Evolutionary conservation across 1,140 invertebrate genomes (phyloP).

Genomic region (Rhagoletis zephyria): DNA sequence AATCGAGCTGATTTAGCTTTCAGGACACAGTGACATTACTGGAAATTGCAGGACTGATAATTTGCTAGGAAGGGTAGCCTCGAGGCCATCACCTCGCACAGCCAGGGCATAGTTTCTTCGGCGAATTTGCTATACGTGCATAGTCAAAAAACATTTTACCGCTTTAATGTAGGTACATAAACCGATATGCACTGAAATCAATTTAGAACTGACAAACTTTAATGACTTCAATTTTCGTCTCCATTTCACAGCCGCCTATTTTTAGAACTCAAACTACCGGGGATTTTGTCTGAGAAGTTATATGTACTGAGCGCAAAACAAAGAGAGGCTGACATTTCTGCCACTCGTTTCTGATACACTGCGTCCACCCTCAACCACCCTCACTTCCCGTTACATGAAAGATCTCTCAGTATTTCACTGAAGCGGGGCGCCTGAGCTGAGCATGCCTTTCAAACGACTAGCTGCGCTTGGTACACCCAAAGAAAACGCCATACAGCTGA

Average conservation of each 20-base stretch:
- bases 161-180: too few species aligned
- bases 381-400: too few species aligned
- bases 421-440: background rate
- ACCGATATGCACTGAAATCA: background rate
- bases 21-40: too few species aligned
- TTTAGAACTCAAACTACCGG: background rate
- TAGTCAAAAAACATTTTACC: too few species aligned
- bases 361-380: background rate
- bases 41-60: too few species aligned
- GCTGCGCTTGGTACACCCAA: background rate
- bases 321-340: background rate
- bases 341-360: background rate
- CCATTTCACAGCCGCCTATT: background rate
- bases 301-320: background rate
- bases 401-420: background rate
- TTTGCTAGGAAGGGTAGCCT: too few species aligned
- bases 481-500: constrained; percentile 7
- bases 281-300: too few species aligned
- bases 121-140: too few species aligned
- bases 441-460: background rate
- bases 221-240: constrained; percentile 29
- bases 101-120: too few species aligned
- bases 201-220: constrained; percentile 41
- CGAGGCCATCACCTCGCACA: too few species aligned
- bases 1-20: too few species aligned